These are phyloP conservation scores for silkworm (Bombyx mori) DNA, from an alignment of 1,140 invertebrate genomes.

Conservation along the genomic window DNA sequence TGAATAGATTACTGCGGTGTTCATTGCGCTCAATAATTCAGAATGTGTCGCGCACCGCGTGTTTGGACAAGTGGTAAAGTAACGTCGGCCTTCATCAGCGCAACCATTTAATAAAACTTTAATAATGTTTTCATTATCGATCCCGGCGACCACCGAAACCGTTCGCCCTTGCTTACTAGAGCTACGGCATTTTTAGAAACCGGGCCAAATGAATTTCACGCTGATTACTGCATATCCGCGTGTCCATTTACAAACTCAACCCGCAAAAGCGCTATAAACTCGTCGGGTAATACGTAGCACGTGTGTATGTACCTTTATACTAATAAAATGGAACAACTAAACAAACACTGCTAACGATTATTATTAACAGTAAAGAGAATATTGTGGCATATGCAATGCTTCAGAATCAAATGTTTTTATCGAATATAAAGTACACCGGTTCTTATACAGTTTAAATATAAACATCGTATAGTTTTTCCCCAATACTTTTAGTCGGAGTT, in stretches of 20 bases:
- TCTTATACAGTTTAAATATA: background rate
- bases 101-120: slow-evolving; percentile 62
- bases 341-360: no score
- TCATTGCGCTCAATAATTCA: slow-evolving; percentile 59
- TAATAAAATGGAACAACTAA: no score
- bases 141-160: slow-evolving; percentile 34
- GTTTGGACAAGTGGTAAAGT: slow-evolving; percentile 59
- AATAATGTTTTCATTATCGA: slow-evolving; percentile 67
- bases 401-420: no score
- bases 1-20: slow-evolving; percentile 58
- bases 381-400: background rate
- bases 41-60: slow-evolving; percentile 32
- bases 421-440: no score
- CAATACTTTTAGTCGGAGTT: slow-evolving; percentile 4
- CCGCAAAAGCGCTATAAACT: no score
- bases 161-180: slow-evolving; percentile 23
- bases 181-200: slow-evolving; percentile 42
- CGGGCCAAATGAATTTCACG: slow-evolving; percentile 32
- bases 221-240: background rate
- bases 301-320: background rate
- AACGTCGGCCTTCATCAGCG: slow-evolving; percentile 59
- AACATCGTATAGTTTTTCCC: slow-evolving; percentile 10
- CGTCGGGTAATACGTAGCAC: background rate
- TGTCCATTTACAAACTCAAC: no score
- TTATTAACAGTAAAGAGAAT: background rate